Percentiles rank a stretch among this genome's conserved stretches.
These are phyloP conservation scores for Drosophila buzzatii DNA, from an alignment of 2,888 invertebrate species.

Conservation along the genomic window DNA sequence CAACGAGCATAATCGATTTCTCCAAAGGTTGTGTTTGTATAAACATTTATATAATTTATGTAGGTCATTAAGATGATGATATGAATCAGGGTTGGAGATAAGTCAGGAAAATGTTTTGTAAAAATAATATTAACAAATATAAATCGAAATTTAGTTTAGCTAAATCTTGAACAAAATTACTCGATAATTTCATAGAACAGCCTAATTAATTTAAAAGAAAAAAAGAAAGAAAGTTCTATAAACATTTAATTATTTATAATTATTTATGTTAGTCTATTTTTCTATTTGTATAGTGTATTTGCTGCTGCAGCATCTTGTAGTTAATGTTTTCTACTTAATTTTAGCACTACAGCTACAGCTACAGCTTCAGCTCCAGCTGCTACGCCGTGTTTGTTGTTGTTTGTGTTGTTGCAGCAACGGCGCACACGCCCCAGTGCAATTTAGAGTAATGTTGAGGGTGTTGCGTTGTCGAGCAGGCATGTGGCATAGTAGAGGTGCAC, in stretches of 20 bases:
- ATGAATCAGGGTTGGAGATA: conserved; percentile 8
- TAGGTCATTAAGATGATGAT: conserved; percentile 24
- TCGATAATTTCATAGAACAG: neutral
- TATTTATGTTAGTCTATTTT: neutral
- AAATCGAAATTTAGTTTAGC: neutral
- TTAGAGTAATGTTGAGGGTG: conserved; percentile 62
- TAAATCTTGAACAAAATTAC: neutral
- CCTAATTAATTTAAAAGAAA: neutral
- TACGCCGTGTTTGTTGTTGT: conserved; percentile 5
- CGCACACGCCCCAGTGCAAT: conserved; percentile 68
- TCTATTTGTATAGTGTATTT: conserved; percentile 14
- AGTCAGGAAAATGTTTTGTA: neutral
- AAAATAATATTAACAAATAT: neutral
- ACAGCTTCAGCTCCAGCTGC: conserved; percentile 15
- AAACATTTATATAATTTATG: conserved; percentile 9
- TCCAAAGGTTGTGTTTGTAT: conserved; percentile 18
- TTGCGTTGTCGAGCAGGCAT: neutral
- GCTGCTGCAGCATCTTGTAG: neutral
- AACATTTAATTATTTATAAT: neutral
- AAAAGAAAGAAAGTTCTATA: neutral
- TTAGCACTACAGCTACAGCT: conserved; percentile 8
- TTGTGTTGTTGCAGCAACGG: conserved; percentile 39
- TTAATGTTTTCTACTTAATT: conserved; percentile 18
- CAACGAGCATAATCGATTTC: conserved; percentile 45
- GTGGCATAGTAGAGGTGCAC: conserved; percentile 1